These are phyloP conservation scores for Drosophila yooni DNA, from an alignment of 2,888 invertebrate genomes.

Conservation along the genomic window DNA sequence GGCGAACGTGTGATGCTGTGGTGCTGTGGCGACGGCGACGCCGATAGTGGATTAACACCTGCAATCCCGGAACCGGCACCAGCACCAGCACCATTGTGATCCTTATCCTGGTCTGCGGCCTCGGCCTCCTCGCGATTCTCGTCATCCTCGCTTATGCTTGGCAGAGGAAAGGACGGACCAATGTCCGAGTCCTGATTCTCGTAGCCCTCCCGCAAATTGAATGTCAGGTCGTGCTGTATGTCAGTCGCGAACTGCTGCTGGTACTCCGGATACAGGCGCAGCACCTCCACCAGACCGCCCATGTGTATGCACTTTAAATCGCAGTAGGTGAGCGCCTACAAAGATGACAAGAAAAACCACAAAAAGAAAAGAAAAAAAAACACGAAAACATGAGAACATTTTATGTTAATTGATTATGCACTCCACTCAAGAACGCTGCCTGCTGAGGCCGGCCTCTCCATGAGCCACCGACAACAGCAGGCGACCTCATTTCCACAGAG, in stretches of 20 bases:
- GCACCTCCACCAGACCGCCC: constrained; percentile 94
- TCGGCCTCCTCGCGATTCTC: constrained; percentile 93
- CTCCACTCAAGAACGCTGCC: constrained; percentile 18
- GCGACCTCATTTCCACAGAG: constrained; percentile 9
- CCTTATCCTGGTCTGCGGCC: constrained; percentile 97
- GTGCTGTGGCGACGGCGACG: constrained; percentile 86
- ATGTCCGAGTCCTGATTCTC: constrained; percentile 89
- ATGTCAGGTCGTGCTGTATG: constrained; percentile 97
- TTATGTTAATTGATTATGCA: constrained; percentile 60
- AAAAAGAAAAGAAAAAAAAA: too few species aligned
- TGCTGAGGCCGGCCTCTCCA: background rate
- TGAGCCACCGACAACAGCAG: constrained; percentile 33
- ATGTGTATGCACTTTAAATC: constrained; percentile 97
- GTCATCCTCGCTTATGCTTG: constrained; percentile 98
- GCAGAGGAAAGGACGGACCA: constrained; percentile 88
- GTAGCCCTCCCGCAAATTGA: constrained; percentile 96
- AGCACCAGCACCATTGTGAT: constrained; percentile 87
- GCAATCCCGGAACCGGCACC: constrained; percentile 87
- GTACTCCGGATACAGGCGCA: constrained; percentile 96
- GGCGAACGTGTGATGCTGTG: constrained; percentile 82
- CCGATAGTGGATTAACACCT: constrained; percentile 84
- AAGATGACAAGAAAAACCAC: constrained; percentile 10
- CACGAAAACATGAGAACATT: constrained; percentile 17
- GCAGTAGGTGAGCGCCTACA: constrained; percentile 95
- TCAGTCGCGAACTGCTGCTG: constrained; percentile 97